phyloP scores from a whole-genome alignment of 1,140 invertebrate genomes.

The Papilio glaucus region DNA sequence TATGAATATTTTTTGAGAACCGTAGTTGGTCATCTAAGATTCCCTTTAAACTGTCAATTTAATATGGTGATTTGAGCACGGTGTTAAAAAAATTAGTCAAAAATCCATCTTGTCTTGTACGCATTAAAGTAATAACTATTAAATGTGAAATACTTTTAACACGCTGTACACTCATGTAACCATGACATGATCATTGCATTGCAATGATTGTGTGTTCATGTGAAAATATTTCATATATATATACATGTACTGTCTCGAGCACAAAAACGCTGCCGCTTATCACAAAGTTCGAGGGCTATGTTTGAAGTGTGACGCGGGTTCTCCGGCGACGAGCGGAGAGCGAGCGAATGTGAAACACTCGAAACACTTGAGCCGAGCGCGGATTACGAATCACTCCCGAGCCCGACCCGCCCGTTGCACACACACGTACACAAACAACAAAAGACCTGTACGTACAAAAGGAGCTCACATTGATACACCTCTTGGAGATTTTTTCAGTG shows the following conservation, averaged over 20 bases:
- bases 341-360: conserved; percentile 68
- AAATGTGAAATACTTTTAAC: too few species aligned
- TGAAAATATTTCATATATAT: background rate
- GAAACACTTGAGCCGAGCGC: conserved; percentile 61
- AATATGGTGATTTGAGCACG: too few species aligned
- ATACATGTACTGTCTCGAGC: too few species aligned
- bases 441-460: conserved; percentile 58
- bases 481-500: conserved; percentile 35
- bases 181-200: too few species aligned
- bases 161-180: too few species aligned
- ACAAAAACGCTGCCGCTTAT: conserved; percentile 30
- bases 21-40: too few species aligned
- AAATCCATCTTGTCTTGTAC: too few species aligned
- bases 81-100: too few species aligned
- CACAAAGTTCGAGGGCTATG: conserved; percentile 32
- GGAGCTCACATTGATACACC: conserved; percentile 15
- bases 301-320: conserved; percentile 61
- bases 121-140: too few species aligned
- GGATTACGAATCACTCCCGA: conserved; percentile 59
- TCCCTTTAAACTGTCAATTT: too few species aligned
- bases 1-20: too few species aligned
- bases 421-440: conserved; percentile 49
- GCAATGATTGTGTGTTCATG: too few species aligned
- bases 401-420: conserved; percentile 43
- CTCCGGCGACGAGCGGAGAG: conserved; percentile 62